Evolutionary conservation across 1,140 invertebrate genomes (phyloP), one percentile per base, ranked within the genome.

Genomic region (Drosophila erecta): DNA sequence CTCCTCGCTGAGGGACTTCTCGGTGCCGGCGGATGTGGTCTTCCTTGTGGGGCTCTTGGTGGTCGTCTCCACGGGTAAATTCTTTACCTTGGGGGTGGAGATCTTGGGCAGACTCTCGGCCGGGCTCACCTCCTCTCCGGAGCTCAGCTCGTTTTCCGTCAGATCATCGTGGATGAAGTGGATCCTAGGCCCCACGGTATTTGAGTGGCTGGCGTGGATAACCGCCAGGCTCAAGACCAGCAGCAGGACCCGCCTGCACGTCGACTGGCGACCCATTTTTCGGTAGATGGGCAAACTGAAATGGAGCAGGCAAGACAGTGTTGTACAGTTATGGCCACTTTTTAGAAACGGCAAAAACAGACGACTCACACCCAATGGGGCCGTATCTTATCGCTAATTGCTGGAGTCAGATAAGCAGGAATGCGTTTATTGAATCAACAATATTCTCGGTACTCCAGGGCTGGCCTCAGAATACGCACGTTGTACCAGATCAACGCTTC

Each of bases 221-320:
- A 72, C 56, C 17, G 59, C 64, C 65, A 90, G 62, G 4, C 77
- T 75, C 67, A 91, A 58, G 53, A 78, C 66, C 66, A 91, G 66
- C 74, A 91, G 67, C 74, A 91, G 79, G 70, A 90, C 90, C 84
- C 91, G 90, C 81, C 84, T 67, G 64, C 64, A 67, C 65, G 64
- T 83, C 62, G 71, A 73, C 84, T 91, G 90, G 87, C 87, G 81
- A 86, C 90, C 69, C 90, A 91, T 91, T 51, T 44, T 70, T 4
- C 51, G 20, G 61, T 7, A 46, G 50, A 51, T 49, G 77, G 56
- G 61, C 61, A 67, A 80, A 64, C 84, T 87, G 67, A 40, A 46
- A 69, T 49, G 8, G 7, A 35, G 20, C 57, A 62, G 15, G n/a
- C 33, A 27, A 37, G 14, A 0, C 3, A 10, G n/a, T n/a, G 38